phyloP scores from a whole-genome alignment of 2,797 vertebrate genomes.

The Acanthurus lineatus region DNA sequence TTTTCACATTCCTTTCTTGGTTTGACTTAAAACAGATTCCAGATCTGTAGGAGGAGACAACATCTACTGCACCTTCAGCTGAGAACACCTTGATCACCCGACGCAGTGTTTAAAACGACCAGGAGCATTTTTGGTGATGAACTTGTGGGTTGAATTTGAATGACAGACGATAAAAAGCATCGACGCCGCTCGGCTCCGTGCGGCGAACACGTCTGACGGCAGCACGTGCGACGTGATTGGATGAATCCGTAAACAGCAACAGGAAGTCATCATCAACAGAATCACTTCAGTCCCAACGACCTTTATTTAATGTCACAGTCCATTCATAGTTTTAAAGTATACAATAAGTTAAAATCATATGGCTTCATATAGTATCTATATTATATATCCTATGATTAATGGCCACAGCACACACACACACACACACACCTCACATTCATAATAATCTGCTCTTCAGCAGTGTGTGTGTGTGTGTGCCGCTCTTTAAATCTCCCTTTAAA shows the following conservation, averaged over 20 bases:
- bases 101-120: conserved; percentile 5
- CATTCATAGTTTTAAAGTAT: conserved; percentile 88
- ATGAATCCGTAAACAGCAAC: conserved; percentile 57
- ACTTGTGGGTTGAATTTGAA: conserved; percentile 21
- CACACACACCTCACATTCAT: conserved; percentile 82
- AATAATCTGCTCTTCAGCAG: conserved; percentile 39
- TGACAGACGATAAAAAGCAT: conserved; percentile 1
- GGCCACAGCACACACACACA: conserved; percentile 62
- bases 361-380: conserved; percentile 83
- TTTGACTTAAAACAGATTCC: conserved; percentile 58
- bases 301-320: conserved; percentile 84
- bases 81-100: background rate
- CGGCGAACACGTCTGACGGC: conserved; percentile 10
- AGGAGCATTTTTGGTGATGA: conserved; percentile 23
- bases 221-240: background rate
- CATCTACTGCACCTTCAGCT: background rate
- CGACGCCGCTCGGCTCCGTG: background rate
- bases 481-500: conserved; percentile 42
- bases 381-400: conserved; percentile 86
- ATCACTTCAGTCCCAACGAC: conserved; percentile 41
- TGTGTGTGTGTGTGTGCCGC: conserved; percentile 27
- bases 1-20: conserved; percentile 53
- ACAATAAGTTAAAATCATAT: conserved; percentile 95
- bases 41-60: conserved; percentile 56
- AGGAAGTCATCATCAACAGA: conserved; percentile 36